A percentile compares a stretch with the other conserved stretches of the same genome.
These are phyloP conservation scores for Emmelina monodactyla DNA, from an alignment of 2,888 invertebrate species.

Conservation along the genomic window DNA sequence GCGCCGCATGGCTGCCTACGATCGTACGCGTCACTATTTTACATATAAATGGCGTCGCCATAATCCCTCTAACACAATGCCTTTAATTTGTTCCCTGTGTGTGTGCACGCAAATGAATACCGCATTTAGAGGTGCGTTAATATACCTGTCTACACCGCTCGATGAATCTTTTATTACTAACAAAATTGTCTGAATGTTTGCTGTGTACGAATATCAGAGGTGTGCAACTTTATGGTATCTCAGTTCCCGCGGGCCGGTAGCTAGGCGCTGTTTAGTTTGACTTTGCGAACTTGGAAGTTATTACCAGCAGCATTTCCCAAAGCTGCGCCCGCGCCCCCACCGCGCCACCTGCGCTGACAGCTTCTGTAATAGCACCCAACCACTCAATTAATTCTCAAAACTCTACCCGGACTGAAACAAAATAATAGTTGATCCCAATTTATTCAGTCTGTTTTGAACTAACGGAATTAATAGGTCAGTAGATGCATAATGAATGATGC, in stretches of 20 bases:
- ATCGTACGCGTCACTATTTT: constrained; percentile 57
- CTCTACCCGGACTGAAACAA: constrained; percentile 46
- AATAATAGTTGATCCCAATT: constrained; percentile 41
- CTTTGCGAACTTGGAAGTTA: constrained; percentile 48
- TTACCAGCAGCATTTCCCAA: constrained; percentile 51
- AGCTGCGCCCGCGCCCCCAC: constrained; percentile 43
- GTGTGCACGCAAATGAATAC: constrained; percentile 44
- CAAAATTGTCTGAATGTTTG: no score
- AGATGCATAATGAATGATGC: neutral
- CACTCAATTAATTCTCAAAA: constrained; percentile 59
- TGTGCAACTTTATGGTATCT: no score
- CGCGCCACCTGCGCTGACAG: constrained; percentile 58
- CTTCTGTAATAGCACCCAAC: constrained; percentile 58
- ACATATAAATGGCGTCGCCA: constrained; percentile 62
- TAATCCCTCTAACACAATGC: constrained; percentile 61
- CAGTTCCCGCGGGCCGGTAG: neutral
- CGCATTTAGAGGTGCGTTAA: constrained; percentile 37
- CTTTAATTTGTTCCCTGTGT: constrained; percentile 51
- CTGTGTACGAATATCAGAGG: constrained; percentile 5
- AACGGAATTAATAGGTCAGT: neutral
- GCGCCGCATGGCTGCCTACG: constrained; percentile 38
- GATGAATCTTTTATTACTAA: no score
- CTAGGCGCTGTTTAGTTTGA: constrained; percentile 35
- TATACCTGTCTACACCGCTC: no score
- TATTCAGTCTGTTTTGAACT: neutral